Conservation (phyloP, 2,888 invertebrate species). For the Chromoteleia sp. region DNA sequence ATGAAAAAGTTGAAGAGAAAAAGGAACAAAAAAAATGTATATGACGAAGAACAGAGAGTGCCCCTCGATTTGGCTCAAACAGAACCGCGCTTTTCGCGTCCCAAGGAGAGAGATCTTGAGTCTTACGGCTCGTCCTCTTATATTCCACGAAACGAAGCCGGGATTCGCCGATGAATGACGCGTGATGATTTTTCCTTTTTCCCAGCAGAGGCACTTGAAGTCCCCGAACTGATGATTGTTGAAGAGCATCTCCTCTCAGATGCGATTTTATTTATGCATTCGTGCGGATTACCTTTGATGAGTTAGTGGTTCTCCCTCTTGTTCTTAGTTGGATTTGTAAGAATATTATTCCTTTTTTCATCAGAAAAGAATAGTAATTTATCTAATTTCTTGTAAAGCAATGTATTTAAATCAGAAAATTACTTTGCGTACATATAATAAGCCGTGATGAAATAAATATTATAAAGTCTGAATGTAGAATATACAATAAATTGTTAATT, state of each 20-base stretch:
- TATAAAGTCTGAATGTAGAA: too few species aligned
- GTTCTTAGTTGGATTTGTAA: neutral
- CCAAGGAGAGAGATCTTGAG: constrained; percentile 41
- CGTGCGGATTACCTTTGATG: constrained; percentile 23
- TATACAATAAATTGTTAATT: too few species aligned
- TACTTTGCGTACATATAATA: too few species aligned
- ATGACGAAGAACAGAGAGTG: constrained; percentile 35
- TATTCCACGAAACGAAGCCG: constrained; percentile 10
- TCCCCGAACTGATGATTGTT: constrained; percentile 32
- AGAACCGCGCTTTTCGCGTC: constrained; percentile 47
- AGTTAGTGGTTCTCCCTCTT: too few species aligned
- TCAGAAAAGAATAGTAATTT: too few species aligned
- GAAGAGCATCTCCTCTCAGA: constrained; percentile 32
- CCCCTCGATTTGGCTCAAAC: constrained; percentile 54
- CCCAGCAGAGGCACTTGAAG: constrained; percentile 28
- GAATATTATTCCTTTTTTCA: too few species aligned
- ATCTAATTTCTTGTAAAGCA: too few species aligned
- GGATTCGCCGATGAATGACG: constrained; percentile 44
- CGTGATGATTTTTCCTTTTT: constrained; percentile 49
- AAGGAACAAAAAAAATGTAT: constrained; percentile 24
- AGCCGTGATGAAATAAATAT: too few species aligned
- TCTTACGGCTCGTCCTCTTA: constrained; percentile 41
- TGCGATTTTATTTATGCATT: constrained; percentile 46
- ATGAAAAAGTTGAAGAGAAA: constrained; percentile 26
- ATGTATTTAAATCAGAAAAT: too few species aligned